Conservation (phyloP, 1,140 invertebrate genomes). For the Pectinophora gossypiella region DNA sequence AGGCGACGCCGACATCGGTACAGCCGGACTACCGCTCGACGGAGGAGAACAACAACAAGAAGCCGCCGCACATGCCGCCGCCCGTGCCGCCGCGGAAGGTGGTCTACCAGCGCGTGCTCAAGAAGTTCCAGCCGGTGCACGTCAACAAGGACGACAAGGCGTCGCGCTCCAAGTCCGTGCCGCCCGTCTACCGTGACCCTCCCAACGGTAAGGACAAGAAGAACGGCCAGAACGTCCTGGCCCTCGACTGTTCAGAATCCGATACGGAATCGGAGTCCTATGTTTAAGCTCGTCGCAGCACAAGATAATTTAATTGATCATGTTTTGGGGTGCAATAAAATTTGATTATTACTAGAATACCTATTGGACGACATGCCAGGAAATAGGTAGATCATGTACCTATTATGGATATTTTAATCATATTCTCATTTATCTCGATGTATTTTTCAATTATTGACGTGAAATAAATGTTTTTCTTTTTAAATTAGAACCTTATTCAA, state of each 20-base stretch:
- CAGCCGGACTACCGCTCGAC: conserved; percentile 46
- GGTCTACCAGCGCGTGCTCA: conserved; percentile 65
- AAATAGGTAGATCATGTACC: background rate
- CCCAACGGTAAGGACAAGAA: conserved; percentile 52
- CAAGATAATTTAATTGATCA: conserved; percentile 6
- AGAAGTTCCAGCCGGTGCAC: conserved; percentile 71
- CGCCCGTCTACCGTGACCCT: conserved; percentile 54
- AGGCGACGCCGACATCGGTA: conserved; percentile 67
- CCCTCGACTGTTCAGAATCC: conserved; percentile 62
- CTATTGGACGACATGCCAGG: background rate
- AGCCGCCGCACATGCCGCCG: conserved; percentile 58
- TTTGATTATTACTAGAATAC: background rate
- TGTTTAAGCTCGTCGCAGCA: conserved; percentile 34
- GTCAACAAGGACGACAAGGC: conserved; percentile 64
- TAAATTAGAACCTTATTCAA: too few species aligned
- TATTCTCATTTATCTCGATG: too few species aligned
- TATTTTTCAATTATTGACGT: background rate
- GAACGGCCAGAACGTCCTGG: conserved; percentile 53
- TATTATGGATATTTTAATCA: too few species aligned
- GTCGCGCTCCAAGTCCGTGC: conserved; percentile 61
- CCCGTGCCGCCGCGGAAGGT: conserved; percentile 69
- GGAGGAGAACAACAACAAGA: conserved; percentile 52
- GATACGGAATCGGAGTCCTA: conserved; percentile 74
- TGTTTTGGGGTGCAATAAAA: conserved; percentile 1
- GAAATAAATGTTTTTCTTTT: background rate